A percentile compares a stretch with the other conserved stretches of the same genome.
These are phyloP conservation scores for Takifugu flavidus DNA, from an alignment of 2,113 vertebrate genomes.

Conservation along the genomic window DNA sequence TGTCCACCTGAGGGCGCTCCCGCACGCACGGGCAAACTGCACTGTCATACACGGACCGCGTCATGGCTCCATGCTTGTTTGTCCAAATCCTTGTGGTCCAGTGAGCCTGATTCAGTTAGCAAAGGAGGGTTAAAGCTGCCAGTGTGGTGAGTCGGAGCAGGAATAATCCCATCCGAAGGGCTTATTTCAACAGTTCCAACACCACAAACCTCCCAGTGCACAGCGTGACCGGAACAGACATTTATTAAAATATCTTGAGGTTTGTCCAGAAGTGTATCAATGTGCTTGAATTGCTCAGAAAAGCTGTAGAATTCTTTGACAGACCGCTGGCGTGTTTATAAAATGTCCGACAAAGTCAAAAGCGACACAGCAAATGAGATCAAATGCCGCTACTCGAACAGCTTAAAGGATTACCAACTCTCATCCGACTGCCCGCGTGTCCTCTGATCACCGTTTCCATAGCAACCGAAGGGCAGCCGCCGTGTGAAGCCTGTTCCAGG, in stretches of 20 bases:
- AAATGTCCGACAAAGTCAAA: slow-evolving; percentile 23
- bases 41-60: slow-evolving; percentile 6
- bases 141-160: slow-evolving; percentile 13
- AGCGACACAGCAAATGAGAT: slow-evolving; percentile 27
- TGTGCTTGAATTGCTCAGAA: slow-evolving; percentile 4
- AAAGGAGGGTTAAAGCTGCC: slow-evolving; percentile 5
- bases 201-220: slow-evolving; percentile 1
- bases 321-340: slow-evolving; percentile 3
- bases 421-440: slow-evolving; percentile 26
- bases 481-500: background rate
- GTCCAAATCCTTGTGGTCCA: slow-evolving; percentile 5
- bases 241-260: slow-evolving; percentile 18
- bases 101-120: background rate
- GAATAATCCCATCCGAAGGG: slow-evolving; percentile 9
- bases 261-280: slow-evolving; percentile 26
- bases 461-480: slow-evolving; percentile 19
- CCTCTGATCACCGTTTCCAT: slow-evolving; percentile 28
- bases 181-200: slow-evolving; percentile 10
- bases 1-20: slow-evolving; percentile 78
- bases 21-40: background rate
- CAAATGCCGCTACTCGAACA: slow-evolving; percentile 15
- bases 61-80: slow-evolving; percentile 15
- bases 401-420: slow-evolving; percentile 25
- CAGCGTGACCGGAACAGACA: slow-evolving; percentile 24
- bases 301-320: background rate